phyloP scores from a whole-genome alignment of 1,140 invertebrate species.

The Stegodyphus mimosarum region DNA sequence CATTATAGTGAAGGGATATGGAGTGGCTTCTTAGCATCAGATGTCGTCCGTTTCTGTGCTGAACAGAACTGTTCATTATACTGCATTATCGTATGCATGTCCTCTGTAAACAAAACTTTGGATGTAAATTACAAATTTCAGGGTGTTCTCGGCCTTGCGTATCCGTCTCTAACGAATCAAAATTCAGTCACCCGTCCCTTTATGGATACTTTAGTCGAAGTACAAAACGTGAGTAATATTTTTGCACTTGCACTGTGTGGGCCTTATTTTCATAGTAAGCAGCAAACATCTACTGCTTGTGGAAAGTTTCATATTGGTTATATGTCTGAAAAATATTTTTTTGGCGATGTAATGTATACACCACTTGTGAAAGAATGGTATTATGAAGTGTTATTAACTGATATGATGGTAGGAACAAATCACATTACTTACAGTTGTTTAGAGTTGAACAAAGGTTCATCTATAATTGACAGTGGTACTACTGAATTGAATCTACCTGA shows the following conservation, averaged over 20 bases:
- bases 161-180: constrained; percentile 65
- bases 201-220: constrained; percentile 25
- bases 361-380: constrained; percentile 48
- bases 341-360: constrained; percentile 21
- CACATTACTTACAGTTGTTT: background rate
- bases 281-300: background rate
- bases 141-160: constrained; percentile 71
- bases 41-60: constrained; percentile 65
- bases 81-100: constrained; percentile 68
- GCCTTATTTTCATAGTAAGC: constrained; percentile 14
- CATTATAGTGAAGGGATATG: constrained; percentile 69
- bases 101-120: constrained; percentile 68
- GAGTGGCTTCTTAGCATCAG: constrained; percentile 67
- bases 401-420: constrained; percentile 23
- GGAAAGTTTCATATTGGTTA: constrained; percentile 41
- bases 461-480: constrained; percentile 30
- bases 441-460: constrained; percentile 28
- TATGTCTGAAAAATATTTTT: background rate
- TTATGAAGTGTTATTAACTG: constrained; percentile 49
- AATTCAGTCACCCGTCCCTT: constrained; percentile 13
- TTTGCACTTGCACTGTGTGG: constrained; percentile 45
- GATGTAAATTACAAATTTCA: constrained; percentile 70
- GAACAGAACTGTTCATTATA: constrained; percentile 62
- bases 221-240: constrained; percentile 11
- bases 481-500: constrained; percentile 25